Conservation (phyloP, 2,113 vertebrate species). For the Datnioides undecimradiatus region DNA sequence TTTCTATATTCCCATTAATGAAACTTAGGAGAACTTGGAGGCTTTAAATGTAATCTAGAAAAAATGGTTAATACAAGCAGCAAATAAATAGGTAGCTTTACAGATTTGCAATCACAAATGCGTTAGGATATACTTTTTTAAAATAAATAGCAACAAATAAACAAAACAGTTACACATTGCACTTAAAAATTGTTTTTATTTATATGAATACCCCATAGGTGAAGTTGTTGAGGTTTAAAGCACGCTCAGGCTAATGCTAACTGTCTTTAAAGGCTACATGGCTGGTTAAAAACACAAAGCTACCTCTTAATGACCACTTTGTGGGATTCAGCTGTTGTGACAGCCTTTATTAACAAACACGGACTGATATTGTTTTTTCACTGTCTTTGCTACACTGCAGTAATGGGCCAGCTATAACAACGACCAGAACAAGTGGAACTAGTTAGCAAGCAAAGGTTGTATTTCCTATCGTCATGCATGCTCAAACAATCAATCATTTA, state of each 20-base stretch:
- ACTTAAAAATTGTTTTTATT: not conserved
- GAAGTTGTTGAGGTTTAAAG: not conserved
- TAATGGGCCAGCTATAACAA: not conserved
- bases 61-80: not conserved
- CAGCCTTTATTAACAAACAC: not conserved
- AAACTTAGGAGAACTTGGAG: not conserved
- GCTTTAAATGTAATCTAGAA: not conserved
- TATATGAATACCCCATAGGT: not conserved
- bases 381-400: not conserved
- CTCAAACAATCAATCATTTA: not conserved
- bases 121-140: too few species aligned
- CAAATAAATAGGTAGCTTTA: not conserved
- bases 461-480: not conserved
- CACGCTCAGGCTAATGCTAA: not conserved
- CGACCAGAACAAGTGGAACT: not conserved
- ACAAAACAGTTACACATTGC: not conserved
- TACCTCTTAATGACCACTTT: constrained; percentile 18
- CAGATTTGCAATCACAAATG: not conserved
- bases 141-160: not conserved
- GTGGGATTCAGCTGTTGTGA: not conserved
- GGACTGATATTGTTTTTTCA: not conserved
- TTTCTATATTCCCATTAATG: not conserved
- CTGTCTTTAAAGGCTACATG: not conserved
- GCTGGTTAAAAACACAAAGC: not conserved
- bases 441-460: not conserved